Evolutionary conservation across 2,797 vertebrate genomes (phyloP).

Genomic region (Anolis apletophallus): DNA sequence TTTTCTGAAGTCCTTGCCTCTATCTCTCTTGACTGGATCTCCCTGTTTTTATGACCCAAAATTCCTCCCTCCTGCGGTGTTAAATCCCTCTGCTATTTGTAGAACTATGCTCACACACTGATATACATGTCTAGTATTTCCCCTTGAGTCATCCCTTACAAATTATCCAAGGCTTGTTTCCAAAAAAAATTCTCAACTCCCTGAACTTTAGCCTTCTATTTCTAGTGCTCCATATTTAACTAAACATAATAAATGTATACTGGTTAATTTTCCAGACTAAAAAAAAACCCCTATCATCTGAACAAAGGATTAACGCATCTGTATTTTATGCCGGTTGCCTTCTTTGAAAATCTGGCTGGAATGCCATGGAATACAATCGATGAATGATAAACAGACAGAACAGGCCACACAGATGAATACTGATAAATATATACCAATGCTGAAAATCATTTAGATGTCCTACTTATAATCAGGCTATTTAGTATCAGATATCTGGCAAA

Average conservation of each 20-base stretch:
- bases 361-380: neutral
- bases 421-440: neutral
- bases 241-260: conserved; percentile 7
- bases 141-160: neutral
- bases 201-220: neutral
- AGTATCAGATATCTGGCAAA: neutral
- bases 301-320: neutral
- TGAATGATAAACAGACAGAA: neutral
- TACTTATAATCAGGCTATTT: neutral
- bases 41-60: conserved; percentile 22
- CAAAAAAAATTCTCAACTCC: conserved; percentile 36
- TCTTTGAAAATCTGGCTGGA: neutral
- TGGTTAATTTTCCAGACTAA: neutral
- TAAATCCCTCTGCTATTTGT: conserved; percentile 20
- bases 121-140: conserved; percentile 22
- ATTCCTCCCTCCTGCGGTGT: conserved; percentile 27
- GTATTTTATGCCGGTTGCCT: neutral
- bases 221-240: conserved; percentile 26
- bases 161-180: conserved; percentile 12
- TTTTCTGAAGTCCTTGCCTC: conserved; percentile 28
- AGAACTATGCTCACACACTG: conserved; percentile 17
- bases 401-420: neutral
- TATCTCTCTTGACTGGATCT: neutral
- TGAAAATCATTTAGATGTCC: neutral
- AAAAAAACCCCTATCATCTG: neutral